Evolutionary conservation across 2,888 invertebrate genomes (phyloP).

Genomic region (Trypoxylon attenuatum): DNA sequence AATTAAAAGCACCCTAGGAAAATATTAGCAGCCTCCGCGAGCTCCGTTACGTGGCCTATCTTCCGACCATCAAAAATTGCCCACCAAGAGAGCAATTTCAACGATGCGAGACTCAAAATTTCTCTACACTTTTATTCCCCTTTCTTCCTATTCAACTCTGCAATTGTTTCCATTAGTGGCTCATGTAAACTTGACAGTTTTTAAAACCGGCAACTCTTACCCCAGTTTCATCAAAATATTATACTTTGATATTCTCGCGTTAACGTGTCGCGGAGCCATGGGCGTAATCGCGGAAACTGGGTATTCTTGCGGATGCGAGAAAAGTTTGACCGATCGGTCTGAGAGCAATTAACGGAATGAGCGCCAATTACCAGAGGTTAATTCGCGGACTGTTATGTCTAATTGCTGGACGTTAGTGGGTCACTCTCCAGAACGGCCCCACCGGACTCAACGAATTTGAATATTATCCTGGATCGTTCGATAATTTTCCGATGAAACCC

Average conservation of each 20-base stretch:
- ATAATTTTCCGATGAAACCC: conserved; percentile 42
- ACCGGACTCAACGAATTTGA: conserved; percentile 53
- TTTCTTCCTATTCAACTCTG: too few species aligned
- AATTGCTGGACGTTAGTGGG: conserved; percentile 67
- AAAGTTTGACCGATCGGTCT: conserved; percentile 65
- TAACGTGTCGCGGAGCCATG: too few species aligned
- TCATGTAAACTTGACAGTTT: too few species aligned
- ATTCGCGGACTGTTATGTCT: conserved; percentile 65
- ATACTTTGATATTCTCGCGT: too few species aligned
- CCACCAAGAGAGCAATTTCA: too few species aligned
- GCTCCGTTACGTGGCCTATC: not conserved
- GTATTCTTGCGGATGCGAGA: too few species aligned
- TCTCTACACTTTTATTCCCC: too few species aligned
- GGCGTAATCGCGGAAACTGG: too few species aligned
- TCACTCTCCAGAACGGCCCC: conserved; percentile 49
- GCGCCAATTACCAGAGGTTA: conserved; percentile 69
- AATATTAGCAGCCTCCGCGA: not conserved
- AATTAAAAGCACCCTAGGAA: not conserved
- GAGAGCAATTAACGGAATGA: conserved; percentile 68
- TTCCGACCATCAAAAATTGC: not conserved
- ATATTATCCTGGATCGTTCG: conserved; percentile 36
- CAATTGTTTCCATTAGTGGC: too few species aligned
- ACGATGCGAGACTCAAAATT: too few species aligned
- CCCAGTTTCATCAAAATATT: too few species aligned
- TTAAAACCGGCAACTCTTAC: too few species aligned